Percentiles rank a stretch among this genome's conserved stretches.
Conservation (phyloP, 2,888 invertebrate genomes). For the Actias luna region DNA sequence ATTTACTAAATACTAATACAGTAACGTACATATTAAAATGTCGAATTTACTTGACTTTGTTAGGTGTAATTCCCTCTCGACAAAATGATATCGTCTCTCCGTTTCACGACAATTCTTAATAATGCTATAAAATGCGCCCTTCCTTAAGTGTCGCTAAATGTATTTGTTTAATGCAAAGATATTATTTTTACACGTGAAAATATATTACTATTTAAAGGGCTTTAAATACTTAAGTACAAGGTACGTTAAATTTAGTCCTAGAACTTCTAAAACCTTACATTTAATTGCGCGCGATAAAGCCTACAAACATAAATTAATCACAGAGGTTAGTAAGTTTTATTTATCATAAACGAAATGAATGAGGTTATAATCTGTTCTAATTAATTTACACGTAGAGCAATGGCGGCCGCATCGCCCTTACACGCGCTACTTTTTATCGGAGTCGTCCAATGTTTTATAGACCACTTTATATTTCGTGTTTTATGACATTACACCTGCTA, state of each 20-base stretch:
- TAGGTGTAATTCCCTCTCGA: too few relatives aligned
- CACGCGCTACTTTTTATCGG: constrained; percentile 15
- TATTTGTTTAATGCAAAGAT: too few relatives aligned
- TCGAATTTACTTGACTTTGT: too few relatives aligned
- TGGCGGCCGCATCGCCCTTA: not conserved
- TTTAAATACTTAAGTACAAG: too few relatives aligned
- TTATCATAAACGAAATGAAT: constrained; percentile 13
- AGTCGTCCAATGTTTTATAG: constrained; percentile 27
- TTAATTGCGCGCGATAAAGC: not conserved
- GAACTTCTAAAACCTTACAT: not conserved
- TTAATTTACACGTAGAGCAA: constrained; percentile 6
- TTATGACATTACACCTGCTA: constrained; percentile 14
- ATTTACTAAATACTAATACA: too few relatives aligned
- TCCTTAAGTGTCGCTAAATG: too few relatives aligned
- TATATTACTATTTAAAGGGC: not conserved
- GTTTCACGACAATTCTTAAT: too few relatives aligned
- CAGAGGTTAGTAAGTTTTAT: constrained; percentile 5
- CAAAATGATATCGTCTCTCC: too few relatives aligned
- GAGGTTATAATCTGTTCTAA: not conserved
- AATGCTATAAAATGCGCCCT: too few relatives aligned
- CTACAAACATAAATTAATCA: not conserved
- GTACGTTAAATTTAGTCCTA: not conserved
- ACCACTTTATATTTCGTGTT: constrained; percentile 20
- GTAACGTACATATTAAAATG: too few relatives aligned
- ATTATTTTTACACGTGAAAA: not conserved